A percentile compares a stretch with the other conserved stretches of the same genome.
Evolutionary conservation across 2,797 vertebrate species (phyloP).

Genomic region (Chiroxiphia lanceolata): DNA sequence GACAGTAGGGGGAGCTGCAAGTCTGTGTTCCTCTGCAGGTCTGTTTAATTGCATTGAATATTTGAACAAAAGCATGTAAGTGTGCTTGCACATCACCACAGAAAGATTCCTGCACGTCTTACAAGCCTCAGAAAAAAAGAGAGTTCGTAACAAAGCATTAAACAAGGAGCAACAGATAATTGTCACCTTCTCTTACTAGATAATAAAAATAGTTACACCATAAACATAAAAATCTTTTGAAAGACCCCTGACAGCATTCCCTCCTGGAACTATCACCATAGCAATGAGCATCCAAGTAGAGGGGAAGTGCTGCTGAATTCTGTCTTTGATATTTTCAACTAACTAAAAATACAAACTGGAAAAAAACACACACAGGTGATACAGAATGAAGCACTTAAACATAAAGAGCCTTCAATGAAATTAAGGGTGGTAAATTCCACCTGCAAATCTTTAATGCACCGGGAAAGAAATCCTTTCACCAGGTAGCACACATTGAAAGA

Average conservation of each 20-base stretch:
- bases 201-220: conserved; percentile 41
- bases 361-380: not conserved
- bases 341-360: conserved; percentile 47
- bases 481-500: not conserved
- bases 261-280: conserved; percentile 51
- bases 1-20: conserved; percentile 32
- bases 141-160: conserved; percentile 17
- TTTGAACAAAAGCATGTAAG: not conserved
- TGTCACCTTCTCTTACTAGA: conserved; percentile 8
- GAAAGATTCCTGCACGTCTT: not conserved
- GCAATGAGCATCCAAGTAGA: conserved; percentile 17
- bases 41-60: not conserved
- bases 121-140: not conserved
- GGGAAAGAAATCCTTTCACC: not conserved
- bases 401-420: not conserved
- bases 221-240: conserved; percentile 47
- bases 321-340: conserved; percentile 14
- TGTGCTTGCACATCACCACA: not conserved
- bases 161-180: conserved; percentile 43
- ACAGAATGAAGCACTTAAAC: not conserved
- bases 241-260: conserved; percentile 13
- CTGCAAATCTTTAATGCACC: not conserved
- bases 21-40: not conserved
- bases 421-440: conserved; percentile 6
- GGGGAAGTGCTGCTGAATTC: conserved; percentile 12